Base-by-base conservation (phyloP, 2,888 invertebrate genomes). In the Temnothorax rugatulus region DNA sequence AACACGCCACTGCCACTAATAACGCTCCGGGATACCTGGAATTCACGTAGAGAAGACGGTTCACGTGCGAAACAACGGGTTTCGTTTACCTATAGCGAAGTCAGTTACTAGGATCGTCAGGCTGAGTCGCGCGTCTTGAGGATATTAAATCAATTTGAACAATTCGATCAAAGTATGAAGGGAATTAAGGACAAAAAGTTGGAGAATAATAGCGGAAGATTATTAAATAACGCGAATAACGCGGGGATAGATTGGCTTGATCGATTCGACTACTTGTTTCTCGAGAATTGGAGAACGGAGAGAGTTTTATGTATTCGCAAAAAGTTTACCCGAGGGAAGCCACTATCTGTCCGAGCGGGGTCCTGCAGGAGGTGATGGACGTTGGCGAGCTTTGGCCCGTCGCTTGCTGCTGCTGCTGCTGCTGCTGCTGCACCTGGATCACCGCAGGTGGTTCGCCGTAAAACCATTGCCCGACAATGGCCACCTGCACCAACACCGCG, bases 401-500 rank as follows among this genome's bases (percentile, higher is more conserved):
- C 44, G 76, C 88, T 59, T 76, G 71, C 71, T 74, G 74, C 34
- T 75, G 75, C 82, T 91, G 93, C 69, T 74, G 75, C n/a, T 74
- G 74, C 47, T 75, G 76, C 52, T 76, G 76, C 81, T 91, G 93
- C 73, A 91, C 85, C 85, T 93, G 93, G 85, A 93, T 86, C 18
- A 94, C 92, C 74, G 95, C 95, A 2, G 98, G 97, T n/a, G 98
- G 97, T 88, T 97, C 96, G 15, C 97, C 97, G 85, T 98, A 96
- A 89, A 98, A 95, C 98, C 98, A 98, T 95, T 98, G 98, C 29
- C 97, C 96, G 77, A 97, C 97, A 90, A 98, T 97, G 82, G 97
- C 97, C 91, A 98, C 97, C 95, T 98, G 98, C 89, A 99, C 98
- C 94, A 98, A 97, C 84, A 99, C 97, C 41, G 98, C 98, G 94